phyloP scores from a whole-genome alignment of 2,113 vertebrate species.

The Anhinga rufa region DNA sequence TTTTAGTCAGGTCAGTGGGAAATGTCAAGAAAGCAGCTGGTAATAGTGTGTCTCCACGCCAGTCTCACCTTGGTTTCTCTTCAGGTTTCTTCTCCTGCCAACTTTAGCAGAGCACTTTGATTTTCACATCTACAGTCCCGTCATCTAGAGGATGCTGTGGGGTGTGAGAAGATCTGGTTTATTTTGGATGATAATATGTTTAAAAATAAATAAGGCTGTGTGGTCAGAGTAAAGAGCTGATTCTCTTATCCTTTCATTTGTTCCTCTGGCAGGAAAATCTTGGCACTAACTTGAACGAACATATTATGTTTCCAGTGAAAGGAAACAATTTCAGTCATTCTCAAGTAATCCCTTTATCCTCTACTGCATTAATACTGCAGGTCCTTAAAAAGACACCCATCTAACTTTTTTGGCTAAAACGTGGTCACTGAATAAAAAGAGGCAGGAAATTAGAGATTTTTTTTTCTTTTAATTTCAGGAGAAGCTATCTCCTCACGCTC shows the following conservation, averaged over 20 bases:
- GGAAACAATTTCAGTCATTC: slow-evolving; percentile 18
- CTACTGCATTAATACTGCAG: neutral
- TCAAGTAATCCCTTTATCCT: neutral
- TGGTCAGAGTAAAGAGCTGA: neutral
- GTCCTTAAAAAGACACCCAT: neutral
- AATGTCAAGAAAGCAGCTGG: neutral
- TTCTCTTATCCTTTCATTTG: neutral
- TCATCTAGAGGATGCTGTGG: neutral
- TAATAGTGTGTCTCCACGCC: neutral
- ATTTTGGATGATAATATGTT: neutral
- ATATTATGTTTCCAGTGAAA: neutral
- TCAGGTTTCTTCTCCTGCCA: neutral
- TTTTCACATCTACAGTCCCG: neutral
- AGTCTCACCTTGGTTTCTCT: neutral
- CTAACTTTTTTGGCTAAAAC: neutral
- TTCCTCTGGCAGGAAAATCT: neutral
- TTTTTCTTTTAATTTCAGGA: neutral
- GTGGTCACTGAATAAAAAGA: neutral
- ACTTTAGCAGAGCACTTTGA: neutral
- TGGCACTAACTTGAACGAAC: neutral
- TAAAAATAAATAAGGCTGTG: neutral
- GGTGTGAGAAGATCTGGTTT: neutral
- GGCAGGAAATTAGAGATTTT: neutral
- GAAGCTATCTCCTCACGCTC: neutral
- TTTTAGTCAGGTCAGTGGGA: neutral